Conservation (phyloP, 2,113 vertebrate genomes). For the Elgaria multicarinata region DNA sequence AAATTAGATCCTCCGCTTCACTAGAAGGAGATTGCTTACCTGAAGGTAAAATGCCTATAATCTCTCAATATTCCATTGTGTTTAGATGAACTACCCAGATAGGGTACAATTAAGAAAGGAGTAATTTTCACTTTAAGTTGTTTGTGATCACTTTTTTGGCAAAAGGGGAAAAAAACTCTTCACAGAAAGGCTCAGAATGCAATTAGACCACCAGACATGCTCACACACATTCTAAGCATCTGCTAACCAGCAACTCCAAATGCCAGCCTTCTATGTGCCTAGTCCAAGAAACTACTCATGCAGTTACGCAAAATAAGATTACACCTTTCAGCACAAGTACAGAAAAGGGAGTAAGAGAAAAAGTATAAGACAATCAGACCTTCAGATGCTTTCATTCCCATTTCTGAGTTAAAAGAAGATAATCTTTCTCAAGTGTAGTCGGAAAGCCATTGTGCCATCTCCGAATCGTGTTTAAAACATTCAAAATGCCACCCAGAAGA, state of each 20-base stretch:
- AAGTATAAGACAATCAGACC: not conserved
- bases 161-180: not conserved
- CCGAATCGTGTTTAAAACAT: not conserved
- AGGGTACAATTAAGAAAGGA: slow-evolving; percentile 3
- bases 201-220: slow-evolving; percentile 16
- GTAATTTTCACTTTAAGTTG: slow-evolving; percentile 12
- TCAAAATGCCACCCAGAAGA: not conserved
- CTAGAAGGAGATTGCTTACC: not conserved
- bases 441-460: not conserved
- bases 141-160: not conserved
- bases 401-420: not conserved
- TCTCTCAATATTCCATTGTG: not conserved
- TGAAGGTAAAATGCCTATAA: not conserved
- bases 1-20: not conserved
- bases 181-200: not conserved
- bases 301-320: slow-evolving; percentile 7
- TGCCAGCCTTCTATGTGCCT: not conserved
- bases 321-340: not conserved
- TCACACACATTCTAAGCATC: slow-evolving; percentile 1
- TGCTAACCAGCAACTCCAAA: not conserved
- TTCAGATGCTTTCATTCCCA: not conserved
- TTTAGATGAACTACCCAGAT: not conserved
- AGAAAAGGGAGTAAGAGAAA: not conserved
- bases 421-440: not conserved
- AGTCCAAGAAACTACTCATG: not conserved